phyloP scores from a whole-genome alignment of 53 echinoderm and acorn worm species.

The Arbacia lixula region DNA sequence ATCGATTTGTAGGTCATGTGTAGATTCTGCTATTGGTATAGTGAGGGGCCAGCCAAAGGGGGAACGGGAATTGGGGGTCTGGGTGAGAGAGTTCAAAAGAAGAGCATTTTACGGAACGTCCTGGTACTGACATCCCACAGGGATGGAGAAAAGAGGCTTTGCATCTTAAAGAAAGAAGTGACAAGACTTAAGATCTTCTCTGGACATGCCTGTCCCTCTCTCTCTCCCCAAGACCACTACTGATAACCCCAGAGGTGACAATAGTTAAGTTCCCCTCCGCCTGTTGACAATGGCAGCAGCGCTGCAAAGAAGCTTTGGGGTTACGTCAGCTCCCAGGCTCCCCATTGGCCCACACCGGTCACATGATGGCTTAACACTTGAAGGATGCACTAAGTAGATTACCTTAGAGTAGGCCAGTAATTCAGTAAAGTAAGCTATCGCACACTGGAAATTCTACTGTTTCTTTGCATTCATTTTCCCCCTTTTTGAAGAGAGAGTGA shows the following conservation, averaged over 20 bases:
- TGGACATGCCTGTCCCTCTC: too few relatives aligned
- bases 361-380: conserved; percentile 29
- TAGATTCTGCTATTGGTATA: too few relatives aligned
- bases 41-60: too few relatives aligned
- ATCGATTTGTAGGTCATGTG: too few relatives aligned
- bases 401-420: conserved; percentile 38
- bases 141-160: conserved; percentile 47
- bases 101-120: too few relatives aligned
- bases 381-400: conserved; percentile 53
- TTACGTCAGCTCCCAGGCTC: conserved; percentile 19
- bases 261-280: not conserved
- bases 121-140: not conserved
- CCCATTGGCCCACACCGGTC: conserved; percentile 24
- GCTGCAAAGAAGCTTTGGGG: conserved; percentile 33
- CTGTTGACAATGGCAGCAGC: not conserved
- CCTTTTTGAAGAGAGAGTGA: too few relatives aligned
- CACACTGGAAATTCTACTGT: not conserved
- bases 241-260: conserved; percentile 14
- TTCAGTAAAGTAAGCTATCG: conserved; percentile 52
- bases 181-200: not conserved
- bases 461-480: conserved; percentile 18
- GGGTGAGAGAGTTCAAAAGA: too few relatives aligned
- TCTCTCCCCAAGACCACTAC: too few relatives aligned
- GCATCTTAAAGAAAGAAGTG: not conserved
- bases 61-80: too few relatives aligned